A percentile compares a stretch with the other conserved stretches of the same genome.
These are phyloP conservation scores for Cantharis rufa DNA, from an alignment of 2,888 invertebrate species.

Conservation along the genomic window DNA sequence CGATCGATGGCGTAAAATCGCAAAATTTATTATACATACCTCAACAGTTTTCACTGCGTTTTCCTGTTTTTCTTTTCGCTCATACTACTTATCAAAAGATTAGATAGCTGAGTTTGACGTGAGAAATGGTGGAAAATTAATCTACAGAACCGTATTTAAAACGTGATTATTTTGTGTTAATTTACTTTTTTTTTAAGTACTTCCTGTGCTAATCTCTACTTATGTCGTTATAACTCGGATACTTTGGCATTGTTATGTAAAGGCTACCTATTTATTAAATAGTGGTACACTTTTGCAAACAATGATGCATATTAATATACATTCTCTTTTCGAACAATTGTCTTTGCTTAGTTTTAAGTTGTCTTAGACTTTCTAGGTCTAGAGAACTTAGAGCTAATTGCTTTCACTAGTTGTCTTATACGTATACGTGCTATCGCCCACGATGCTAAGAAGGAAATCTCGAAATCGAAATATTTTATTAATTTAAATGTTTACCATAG, in stretches of 20 bases:
- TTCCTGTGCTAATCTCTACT: background rate
- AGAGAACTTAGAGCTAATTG: background rate
- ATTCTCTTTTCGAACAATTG: background rate
- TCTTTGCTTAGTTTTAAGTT: background rate
- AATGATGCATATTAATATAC: background rate
- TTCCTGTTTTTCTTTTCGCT: background rate
- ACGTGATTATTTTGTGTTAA: background rate
- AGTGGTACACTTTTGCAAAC: background rate
- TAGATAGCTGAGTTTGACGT: background rate
- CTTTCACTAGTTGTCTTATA: background rate
- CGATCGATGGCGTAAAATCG: background rate
- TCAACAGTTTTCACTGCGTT: background rate
- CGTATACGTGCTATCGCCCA: background rate
- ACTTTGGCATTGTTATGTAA: background rate
- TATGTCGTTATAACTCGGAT: background rate
- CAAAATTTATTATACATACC: background rate
- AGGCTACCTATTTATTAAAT: background rate
- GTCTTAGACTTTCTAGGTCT: background rate
- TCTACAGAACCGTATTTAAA: background rate
- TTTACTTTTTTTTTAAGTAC: background rate
- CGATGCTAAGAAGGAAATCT: background rate
- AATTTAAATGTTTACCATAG: background rate
- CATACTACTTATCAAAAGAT: background rate
- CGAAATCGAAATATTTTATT: background rate
- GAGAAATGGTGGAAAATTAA: background rate